phyloP scores from a whole-genome alignment of 2,888 invertebrate species.

The Syrphus vitripennis region DNA sequence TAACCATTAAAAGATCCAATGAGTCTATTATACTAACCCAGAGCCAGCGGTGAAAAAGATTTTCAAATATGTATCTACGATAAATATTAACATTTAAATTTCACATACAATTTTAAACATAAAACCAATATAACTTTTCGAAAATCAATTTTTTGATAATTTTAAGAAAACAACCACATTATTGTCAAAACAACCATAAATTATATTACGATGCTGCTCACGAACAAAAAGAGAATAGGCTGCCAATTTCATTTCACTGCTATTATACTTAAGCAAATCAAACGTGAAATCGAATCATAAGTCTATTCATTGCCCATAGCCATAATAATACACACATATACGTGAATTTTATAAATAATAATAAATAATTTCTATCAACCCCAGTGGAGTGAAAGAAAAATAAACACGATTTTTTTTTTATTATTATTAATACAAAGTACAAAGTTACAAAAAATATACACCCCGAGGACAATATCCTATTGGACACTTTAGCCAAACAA shows the following conservation, averaged over 20 bases:
- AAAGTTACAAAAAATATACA: neutral
- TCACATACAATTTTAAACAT: neutral
- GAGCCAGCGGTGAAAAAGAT: too few relatives aligned
- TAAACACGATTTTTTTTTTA: neutral
- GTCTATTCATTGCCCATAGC: neutral
- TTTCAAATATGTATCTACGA: neutral
- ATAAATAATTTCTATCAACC: slow-evolving; percentile 14
- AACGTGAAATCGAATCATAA: slow-evolving; percentile 22
- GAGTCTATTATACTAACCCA: too few relatives aligned
- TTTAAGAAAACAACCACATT: neutral
- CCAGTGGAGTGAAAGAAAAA: neutral
- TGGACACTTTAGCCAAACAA: slow-evolving; percentile 16
- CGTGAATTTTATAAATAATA: neutral
- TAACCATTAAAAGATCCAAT: too few relatives aligned
- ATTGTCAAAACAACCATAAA: neutral
- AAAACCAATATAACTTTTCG: neutral
- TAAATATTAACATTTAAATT: neutral
- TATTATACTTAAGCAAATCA: neutral
- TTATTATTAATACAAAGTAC: neutral
- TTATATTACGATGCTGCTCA: neutral
- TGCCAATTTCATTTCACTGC: neutral
- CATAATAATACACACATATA: neutral
- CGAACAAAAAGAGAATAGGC: neutral
- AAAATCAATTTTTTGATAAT: neutral
- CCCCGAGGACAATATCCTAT: neutral